Percentiles rank a stretch among this genome's conserved stretches.
Conservation (phyloP, 2,888 invertebrate genomes). For the Pristionchus mayeri region DNA sequence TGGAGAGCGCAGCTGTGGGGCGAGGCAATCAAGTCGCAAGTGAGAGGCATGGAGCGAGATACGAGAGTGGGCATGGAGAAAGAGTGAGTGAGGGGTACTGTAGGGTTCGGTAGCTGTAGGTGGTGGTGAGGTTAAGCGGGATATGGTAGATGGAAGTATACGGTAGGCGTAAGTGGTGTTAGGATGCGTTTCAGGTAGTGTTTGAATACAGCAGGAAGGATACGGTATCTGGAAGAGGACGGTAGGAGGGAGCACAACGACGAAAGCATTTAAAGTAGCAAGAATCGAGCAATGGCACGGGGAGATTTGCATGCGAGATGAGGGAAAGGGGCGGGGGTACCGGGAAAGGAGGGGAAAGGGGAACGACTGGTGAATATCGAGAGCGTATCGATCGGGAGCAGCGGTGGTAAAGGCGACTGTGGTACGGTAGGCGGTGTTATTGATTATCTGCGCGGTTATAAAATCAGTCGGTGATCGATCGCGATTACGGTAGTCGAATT, state of each 20-base stretch:
- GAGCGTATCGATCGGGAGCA: conserved; percentile 6
- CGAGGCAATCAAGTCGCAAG: not conserved
- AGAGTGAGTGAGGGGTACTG: conserved; percentile 9
- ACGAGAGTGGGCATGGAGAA: not conserved
- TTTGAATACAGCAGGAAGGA: not conserved
- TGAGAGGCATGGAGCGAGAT: conserved; percentile 9
- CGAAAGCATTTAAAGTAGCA: no score
- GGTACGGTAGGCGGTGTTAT: not conserved
- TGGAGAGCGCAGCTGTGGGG: conserved; percentile 18
- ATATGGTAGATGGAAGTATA: not conserved
- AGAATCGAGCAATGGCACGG: not conserved
- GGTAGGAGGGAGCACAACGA: not conserved
- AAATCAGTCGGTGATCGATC: not conserved
- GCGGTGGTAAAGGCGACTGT: not conserved
- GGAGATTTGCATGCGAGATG: conserved; percentile 23
- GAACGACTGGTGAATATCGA: not conserved
- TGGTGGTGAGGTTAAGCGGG: not conserved
- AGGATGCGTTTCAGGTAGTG: not conserved
- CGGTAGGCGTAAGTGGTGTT: not conserved
- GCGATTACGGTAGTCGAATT: conserved; percentile 34
- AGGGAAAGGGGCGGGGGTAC: not conserved
- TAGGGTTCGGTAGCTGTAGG: not conserved
- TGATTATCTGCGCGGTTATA: not conserved
- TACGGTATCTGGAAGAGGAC: not conserved
- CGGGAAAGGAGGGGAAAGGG: not conserved